phyloP scores from a whole-genome alignment of 2,888 invertebrate genomes.

The Mamestra brassicae region DNA sequence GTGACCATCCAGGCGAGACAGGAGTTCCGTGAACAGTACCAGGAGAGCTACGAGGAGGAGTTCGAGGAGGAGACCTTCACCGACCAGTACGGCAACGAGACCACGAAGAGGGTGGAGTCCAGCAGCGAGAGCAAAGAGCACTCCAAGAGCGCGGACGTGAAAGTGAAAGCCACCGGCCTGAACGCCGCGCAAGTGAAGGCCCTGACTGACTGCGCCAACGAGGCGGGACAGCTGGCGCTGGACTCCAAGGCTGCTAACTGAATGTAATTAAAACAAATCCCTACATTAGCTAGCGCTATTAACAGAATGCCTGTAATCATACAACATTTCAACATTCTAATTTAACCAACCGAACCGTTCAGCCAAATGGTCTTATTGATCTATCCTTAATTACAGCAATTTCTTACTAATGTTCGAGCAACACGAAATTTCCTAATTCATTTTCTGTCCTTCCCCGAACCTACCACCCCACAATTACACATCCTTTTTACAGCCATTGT shows the following conservation, averaged over 20 bases:
- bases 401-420: constrained; percentile 71
- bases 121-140: constrained; percentile 89
- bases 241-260: constrained; percentile 87
- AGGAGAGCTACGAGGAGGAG: constrained; percentile 89
- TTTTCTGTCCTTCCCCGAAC: constrained; percentile 48
- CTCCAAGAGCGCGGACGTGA: constrained; percentile 87
- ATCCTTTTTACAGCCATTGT: constrained; percentile 20
- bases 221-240: constrained; percentile 88
- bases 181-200: constrained; percentile 88
- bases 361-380: constrained; percentile 56
- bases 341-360: constrained; percentile 49
- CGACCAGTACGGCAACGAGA: constrained; percentile 86
- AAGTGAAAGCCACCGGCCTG: constrained; percentile 87
- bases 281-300: constrained; percentile 58
- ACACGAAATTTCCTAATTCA: constrained; percentile 67
- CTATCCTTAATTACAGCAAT: constrained; percentile 54
- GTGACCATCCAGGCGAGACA: constrained; percentile 88
- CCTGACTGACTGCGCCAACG: constrained; percentile 87
- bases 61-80: constrained; percentile 88
- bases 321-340: constrained; percentile 46
- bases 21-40: constrained; percentile 87
- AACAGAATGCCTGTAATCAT: constrained; percentile 61
- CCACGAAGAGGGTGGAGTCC: constrained; percentile 86
- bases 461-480: constrained; percentile 37
- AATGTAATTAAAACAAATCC: constrained; percentile 78